Evolutionary conservation across 2,113 vertebrate genomes (phyloP).

Genomic region (Callionymus lyra): DNA sequence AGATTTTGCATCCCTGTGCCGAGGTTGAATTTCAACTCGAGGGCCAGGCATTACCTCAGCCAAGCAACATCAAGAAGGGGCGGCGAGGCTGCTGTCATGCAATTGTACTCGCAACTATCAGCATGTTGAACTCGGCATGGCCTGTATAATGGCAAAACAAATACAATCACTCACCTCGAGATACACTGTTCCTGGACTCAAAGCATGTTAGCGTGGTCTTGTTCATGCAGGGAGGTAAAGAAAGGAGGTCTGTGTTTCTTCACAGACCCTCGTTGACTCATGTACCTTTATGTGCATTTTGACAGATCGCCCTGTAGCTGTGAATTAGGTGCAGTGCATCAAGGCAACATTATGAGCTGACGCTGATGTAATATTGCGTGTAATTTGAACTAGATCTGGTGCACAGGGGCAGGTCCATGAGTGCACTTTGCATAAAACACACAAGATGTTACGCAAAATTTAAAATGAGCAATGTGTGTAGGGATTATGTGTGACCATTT

Average conservation of each 20-base stretch:
- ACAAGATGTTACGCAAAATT: too few species aligned
- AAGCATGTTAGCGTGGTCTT: conserved; percentile 39
- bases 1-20: conserved; percentile 47
- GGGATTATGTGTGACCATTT: too few species aligned
- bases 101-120: conserved; percentile 44
- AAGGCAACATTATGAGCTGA: conserved; percentile 17
- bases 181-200: conserved; percentile 35
- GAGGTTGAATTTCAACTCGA: conserved; percentile 47
- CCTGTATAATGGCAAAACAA: conserved; percentile 46
- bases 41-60: conserved; percentile 65
- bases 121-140: conserved; percentile 48
- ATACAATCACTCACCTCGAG: conserved; percentile 38
- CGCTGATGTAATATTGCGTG: conserved; percentile 8
- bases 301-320: conserved; percentile 33
- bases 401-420: too few species aligned
- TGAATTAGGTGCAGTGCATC: conserved; percentile 18
- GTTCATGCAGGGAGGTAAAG: conserved; percentile 26
- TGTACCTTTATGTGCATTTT: conserved; percentile 37
- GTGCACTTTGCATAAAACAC: too few species aligned
- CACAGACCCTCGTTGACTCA: conserved; percentile 22
- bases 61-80: conserved; percentile 41
- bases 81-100: conserved; percentile 53
- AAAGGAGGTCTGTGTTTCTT: conserved; percentile 44
- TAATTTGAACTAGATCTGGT: not conserved
- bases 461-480: too few species aligned